phyloP scores from a whole-genome alignment of 2,888 invertebrate genomes.

The Lissonota sp. region DNA sequence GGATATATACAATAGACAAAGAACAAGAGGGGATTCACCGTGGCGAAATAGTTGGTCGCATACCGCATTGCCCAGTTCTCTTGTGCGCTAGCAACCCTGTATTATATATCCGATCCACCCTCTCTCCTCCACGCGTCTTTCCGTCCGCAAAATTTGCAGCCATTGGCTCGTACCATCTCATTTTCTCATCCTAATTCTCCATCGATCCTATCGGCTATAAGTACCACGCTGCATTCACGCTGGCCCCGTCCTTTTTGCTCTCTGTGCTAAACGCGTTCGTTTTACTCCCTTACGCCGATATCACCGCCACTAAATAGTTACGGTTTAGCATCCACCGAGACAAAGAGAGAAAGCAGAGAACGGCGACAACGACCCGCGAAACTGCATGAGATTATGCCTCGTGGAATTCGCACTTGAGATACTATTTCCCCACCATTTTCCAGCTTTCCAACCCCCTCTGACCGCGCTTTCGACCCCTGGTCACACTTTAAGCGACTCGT shows the following conservation, averaged over 20 bases:
- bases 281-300: slow-evolving; percentile 53
- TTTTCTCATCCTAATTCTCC: slow-evolving; percentile 59
- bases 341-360: slow-evolving; percentile 22
- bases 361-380: slow-evolving; percentile 66
- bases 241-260: slow-evolving; percentile 22
- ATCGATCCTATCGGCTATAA: slow-evolving; percentile 34
- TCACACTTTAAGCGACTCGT: slow-evolving; percentile 9
- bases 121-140: slow-evolving; percentile 28
- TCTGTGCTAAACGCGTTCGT: slow-evolving; percentile 29
- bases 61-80: slow-evolving; percentile 67
- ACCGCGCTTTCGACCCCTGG: slow-evolving; percentile 9
- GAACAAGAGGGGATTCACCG: slow-evolving; percentile 67
- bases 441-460: background rate
- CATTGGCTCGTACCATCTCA: slow-evolving; percentile 51
- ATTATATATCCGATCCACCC: slow-evolving; percentile 24
- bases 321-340: slow-evolving; percentile 67
- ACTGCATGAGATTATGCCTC: slow-evolving; percentile 73
- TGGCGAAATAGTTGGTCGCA: slow-evolving; percentile 75
- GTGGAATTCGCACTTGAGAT: slow-evolving; percentile 74
- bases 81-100: slow-evolving; percentile 44
- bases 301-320: slow-evolving; percentile 75
- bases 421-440: slow-evolving; percentile 16
- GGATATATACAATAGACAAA: slow-evolving; percentile 50
- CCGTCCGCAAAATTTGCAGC: slow-evolving; percentile 31
- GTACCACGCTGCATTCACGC: slow-evolving; percentile 9